These are phyloP conservation scores for Poicephalus meyeri DNA, from an alignment of 2,113 vertebrate species.

Conservation along the genomic window DNA sequence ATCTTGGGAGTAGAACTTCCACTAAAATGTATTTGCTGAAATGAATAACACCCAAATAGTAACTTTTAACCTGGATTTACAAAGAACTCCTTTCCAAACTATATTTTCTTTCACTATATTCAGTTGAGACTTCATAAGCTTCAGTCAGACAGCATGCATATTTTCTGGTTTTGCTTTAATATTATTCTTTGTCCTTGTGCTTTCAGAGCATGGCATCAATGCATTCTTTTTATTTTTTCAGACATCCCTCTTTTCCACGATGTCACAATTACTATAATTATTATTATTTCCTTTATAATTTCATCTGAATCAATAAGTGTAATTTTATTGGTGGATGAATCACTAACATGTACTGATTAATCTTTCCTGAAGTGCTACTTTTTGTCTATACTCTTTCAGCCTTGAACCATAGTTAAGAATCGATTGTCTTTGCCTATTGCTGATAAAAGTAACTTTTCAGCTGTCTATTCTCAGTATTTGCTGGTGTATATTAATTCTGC, in stretches of 20 bases:
- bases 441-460: conserved; percentile 22
- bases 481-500: background rate
- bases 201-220: background rate
- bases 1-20: background rate
- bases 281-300: background rate
- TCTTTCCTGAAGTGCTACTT: background rate
- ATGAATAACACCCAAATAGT: background rate
- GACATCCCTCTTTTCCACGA: background rate
- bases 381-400: background rate
- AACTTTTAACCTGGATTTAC: background rate
- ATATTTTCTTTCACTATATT: background rate
- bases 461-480: background rate
- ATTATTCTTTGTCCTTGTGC: background rate
- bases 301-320: background rate
- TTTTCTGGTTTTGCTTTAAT: background rate
- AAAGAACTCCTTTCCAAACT: background rate
- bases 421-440: background rate
- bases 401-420: background rate
- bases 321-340: background rate
- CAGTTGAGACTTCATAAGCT: background rate
- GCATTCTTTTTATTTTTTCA: background rate
- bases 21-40: background rate
- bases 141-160: background rate
- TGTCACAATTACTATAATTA: background rate
- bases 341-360: background rate